Conservation (phyloP, 2,888 invertebrate species). For the Smittia sp. region DNA sequence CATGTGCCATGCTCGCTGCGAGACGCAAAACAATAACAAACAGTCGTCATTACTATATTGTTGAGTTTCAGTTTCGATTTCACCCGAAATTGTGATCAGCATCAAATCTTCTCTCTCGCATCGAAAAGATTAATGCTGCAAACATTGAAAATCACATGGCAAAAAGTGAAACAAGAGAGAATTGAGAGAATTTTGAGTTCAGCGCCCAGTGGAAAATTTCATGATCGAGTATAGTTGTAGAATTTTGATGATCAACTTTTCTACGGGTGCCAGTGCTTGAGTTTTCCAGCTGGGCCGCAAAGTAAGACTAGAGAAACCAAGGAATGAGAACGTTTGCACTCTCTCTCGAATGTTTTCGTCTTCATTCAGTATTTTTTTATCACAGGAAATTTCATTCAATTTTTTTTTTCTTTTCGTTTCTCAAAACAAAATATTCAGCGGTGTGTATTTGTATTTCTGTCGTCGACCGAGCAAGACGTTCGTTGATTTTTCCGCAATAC, state of each 20-base stretch:
- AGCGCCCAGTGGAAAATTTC: no score
- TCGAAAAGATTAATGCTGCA: not conserved
- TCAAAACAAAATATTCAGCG: conserved; percentile 31
- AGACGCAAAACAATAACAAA: conserved; percentile 10
- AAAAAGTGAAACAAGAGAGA: not conserved
- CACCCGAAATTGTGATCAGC: conserved; percentile 29
- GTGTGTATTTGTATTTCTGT: conserved; percentile 36
- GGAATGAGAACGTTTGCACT: not conserved
- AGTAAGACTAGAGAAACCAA: not conserved
- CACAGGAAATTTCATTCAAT: conserved; percentile 37
- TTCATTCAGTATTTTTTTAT: conserved; percentile 39
- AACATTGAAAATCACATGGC: conserved; percentile 37
- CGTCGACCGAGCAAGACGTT: conserved; percentile 31
- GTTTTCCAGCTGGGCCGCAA: not conserved
- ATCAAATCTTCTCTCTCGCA: conserved; percentile 10
- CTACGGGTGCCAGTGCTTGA: not conserved
- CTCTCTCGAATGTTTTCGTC: conserved; percentile 13
- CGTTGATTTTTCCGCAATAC: conserved; percentile 10
- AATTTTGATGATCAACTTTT: not conserved
- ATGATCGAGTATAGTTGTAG: no score
- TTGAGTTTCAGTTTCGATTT: conserved; percentile 18
- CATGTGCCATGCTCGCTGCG: not conserved
- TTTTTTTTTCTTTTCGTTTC: conserved; percentile 10
- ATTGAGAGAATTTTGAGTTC: no score
- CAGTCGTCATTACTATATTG: not conserved